These are phyloP conservation scores for Heliconius erato DNA, from an alignment of 2,888 invertebrate species.

Conservation along the genomic window DNA sequence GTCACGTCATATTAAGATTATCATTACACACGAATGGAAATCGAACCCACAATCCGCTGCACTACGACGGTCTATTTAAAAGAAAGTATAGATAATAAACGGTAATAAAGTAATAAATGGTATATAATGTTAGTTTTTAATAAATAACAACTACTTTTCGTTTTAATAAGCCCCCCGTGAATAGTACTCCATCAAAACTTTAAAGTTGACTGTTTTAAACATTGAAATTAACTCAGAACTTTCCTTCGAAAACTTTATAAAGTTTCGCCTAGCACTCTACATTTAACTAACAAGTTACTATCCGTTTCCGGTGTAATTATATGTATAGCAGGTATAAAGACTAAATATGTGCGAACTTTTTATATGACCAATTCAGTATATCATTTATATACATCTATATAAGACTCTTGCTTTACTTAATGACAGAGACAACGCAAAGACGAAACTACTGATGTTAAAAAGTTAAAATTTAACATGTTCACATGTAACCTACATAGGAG, in stretches of 20 bases:
- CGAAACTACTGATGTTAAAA: no score
- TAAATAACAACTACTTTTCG: neutral
- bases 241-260: constrained; percentile 1
- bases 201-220: constrained; percentile 34
- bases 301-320: constrained; percentile 1
- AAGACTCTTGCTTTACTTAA: no score
- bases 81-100: no score
- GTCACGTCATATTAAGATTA: no score
- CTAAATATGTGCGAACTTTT: neutral
- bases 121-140: neutral
- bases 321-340: neutral
- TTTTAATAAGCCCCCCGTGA: constrained; percentile 12
- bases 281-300: constrained; percentile 8
- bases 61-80: neutral
- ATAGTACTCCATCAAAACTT: constrained; percentile 20
- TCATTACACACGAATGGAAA: no score
- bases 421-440: no score
- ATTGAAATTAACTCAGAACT: constrained; percentile 36
- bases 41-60: no score
- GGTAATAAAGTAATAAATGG: no score
- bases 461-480: no score
- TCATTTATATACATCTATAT: no score
- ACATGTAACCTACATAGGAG: no score
- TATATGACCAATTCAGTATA: neutral
- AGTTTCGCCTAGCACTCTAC: neutral